Evolutionary conservation across 2,888 invertebrate genomes (phyloP).

Genomic region (Tetragnatha montana): DNA sequence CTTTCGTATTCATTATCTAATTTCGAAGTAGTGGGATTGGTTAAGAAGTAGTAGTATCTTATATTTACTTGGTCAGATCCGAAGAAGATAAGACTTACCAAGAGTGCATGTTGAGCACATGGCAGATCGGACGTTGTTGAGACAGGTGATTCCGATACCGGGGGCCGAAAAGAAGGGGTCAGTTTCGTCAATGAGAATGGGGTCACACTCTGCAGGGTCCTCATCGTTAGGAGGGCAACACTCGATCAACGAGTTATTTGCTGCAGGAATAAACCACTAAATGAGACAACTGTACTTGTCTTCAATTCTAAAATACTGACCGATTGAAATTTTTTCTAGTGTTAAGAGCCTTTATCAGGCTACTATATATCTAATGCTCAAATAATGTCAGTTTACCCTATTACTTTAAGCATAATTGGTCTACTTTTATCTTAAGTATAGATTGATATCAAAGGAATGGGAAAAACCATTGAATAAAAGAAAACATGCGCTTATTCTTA

Average conservation of each 20-base stretch:
- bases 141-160: constrained; percentile 65
- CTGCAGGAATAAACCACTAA: constrained; percentile 4
- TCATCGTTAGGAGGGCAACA: constrained; percentile 48
- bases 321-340: not conserved
- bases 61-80: no score
- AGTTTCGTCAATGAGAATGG: constrained; percentile 88
- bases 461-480: no score
- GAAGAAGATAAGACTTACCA: constrained; percentile 39
- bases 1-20: no score
- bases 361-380: not conserved
- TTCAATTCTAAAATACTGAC: no score
- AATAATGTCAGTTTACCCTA: no score
- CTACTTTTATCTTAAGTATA: no score
- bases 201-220: constrained; percentile 51
- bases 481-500: no score
- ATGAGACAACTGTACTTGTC: not conserved
- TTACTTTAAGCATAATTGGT: no score
- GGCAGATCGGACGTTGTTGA: constrained; percentile 72
- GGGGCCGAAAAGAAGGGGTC: constrained; percentile 82
- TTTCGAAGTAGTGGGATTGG: no score
- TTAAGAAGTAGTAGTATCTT: no score
- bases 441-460: no score
- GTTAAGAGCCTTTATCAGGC: not conserved
- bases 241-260: constrained; percentile 49
- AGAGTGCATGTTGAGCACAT: constrained; percentile 71